A percentile compares a stretch with the other conserved stretches of the same genome.
These are phyloP conservation scores for Subanguina moxae DNA, from an alignment of 1,140 invertebrate species.

Conservation along the genomic window DNA sequence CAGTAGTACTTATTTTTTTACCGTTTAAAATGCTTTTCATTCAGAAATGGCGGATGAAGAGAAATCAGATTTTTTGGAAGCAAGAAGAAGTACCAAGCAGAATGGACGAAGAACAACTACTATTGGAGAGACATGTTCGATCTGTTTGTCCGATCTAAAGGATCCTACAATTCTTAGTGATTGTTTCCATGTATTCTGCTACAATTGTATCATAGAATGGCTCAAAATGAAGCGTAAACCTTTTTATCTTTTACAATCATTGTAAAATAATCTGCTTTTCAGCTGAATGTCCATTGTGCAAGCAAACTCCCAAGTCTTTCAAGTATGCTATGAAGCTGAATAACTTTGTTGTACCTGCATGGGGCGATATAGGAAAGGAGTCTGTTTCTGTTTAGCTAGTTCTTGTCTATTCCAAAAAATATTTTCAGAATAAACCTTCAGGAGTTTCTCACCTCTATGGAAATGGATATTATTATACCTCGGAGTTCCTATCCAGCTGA, in stretches of 20 bases:
- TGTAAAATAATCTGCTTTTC: background rate
- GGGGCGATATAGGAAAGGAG: conserved; percentile 13
- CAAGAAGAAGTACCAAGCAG: too few species aligned
- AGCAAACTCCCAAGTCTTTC: conserved; percentile 13
- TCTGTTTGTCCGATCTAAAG: conserved; percentile 21
- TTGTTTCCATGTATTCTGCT: conserved; percentile 30
- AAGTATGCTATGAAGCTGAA: conserved; percentile 16
- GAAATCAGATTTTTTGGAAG: too few species aligned
- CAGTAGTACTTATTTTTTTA: too few species aligned
- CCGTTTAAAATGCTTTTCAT: too few species aligned
- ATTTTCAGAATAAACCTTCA: conserved; percentile 15
- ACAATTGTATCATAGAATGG: conserved; percentile 32
- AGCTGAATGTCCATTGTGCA: conserved; percentile 17
- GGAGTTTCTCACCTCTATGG: conserved; percentile 23
- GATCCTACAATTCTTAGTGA: conserved; percentile 23
- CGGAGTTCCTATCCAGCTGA: conserved; percentile 28
- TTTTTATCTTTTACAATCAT: background rate
- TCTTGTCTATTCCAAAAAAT: background rate
- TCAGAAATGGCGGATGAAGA: too few species aligned
- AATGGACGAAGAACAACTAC: background rate
- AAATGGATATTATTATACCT: conserved; percentile 20
- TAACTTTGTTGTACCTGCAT: conserved; percentile 9
- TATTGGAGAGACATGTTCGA: conserved; percentile 11
- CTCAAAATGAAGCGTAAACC: conserved; percentile 22
- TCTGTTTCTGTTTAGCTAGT: conserved; percentile 5